Evolutionary conservation across 2,797 vertebrate species (phyloP).

Genomic region (Yasuhikotakia modesta): DNA sequence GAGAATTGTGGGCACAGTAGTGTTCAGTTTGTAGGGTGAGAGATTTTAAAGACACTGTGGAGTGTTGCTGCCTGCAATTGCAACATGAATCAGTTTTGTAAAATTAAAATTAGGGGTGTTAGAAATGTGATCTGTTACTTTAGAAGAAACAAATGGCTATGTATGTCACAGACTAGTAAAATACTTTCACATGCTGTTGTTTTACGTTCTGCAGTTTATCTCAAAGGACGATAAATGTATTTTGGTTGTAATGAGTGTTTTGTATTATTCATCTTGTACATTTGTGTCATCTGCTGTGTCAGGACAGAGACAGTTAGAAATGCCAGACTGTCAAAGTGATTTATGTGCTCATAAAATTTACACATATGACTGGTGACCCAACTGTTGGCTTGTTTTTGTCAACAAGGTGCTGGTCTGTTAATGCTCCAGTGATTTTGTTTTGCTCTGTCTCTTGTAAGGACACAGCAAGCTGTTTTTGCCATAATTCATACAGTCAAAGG

Average conservation of each 20-base stretch:
- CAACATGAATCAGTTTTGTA: background rate
- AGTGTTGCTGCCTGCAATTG: background rate
- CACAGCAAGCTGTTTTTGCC: slow-evolving; percentile 13
- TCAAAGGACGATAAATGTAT: no score
- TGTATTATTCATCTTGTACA: background rate
- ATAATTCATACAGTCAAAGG: slow-evolving; percentile 29
- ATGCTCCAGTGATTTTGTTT: slow-evolving; percentile 32
- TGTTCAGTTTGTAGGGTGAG: background rate
- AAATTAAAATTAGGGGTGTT: background rate
- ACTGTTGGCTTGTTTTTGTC: slow-evolving; percentile 42
- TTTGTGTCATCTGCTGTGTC: background rate
- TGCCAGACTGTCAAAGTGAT: slow-evolving; percentile 28
- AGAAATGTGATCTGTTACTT: slow-evolving; percentile 8
- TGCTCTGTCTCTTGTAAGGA: slow-evolving; percentile 28
- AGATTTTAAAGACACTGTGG: background rate
- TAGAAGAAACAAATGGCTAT: background rate
- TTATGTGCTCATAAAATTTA: slow-evolving; percentile 37
- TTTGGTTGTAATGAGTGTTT: background rate
- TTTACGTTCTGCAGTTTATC: background rate
- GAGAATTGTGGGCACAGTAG: background rate
- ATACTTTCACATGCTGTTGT: background rate
- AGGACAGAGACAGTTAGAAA: background rate
- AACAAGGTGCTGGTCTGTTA: slow-evolving; percentile 22
- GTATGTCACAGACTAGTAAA: background rate
- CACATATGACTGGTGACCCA: slow-evolving; percentile 17